Evolutionary conservation across 2,888 invertebrate species (phyloP), one percentile per base, ranked within the genome.

Genomic region (Merodon equestris): DNA sequence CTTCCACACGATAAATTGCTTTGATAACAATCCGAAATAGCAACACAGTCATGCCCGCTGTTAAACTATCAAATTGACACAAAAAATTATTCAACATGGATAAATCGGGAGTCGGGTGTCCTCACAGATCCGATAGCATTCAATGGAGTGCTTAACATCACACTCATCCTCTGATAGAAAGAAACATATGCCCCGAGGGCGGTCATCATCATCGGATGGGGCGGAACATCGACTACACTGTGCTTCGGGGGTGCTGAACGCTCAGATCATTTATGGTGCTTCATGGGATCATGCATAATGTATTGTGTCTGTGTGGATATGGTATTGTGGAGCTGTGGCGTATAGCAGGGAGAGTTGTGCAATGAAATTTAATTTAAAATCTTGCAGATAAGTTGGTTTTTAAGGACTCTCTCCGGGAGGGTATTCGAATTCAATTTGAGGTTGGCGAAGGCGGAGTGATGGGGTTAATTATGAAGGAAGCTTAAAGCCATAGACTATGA

Each of bases 81-180:
- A 54, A 40, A 50, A 40, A 48, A 42, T 13, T 45, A 18, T 36
- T 48, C 14, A 45, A 38, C 10, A 5, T 50, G 57, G 57, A 68
- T 70, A 47, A 53, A 27, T 57, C 36, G 56, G 15, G 10, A 36
- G 53, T 57, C 17, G 51, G 57, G 51, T 10, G 36, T 61, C 2
- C 7, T 27, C 27, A 27, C 27, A 27, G 27, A 27, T 27, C 2
- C 27, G 27, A 27, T 27, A 51, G 45, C 34, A 18, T 15, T 61
- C 56, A 57, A 54, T 75, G 15, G 44, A 54, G 60, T 60, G 71
- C 17, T 75, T 75, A 64, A 75, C 42, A 48, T 47, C 38, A 50
- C 9, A 18, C 36, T 44, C 71, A 64, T 60, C 58, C 12, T 48
- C 64, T 71, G 50, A 50, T 54, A n/a, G 5, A 3, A n/a, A n/a